Percentiles rank a stretch among this genome's conserved stretches.
Evolutionary conservation across 2,888 invertebrate genomes (phyloP).

Genomic region (Pinctada fucata): DNA sequence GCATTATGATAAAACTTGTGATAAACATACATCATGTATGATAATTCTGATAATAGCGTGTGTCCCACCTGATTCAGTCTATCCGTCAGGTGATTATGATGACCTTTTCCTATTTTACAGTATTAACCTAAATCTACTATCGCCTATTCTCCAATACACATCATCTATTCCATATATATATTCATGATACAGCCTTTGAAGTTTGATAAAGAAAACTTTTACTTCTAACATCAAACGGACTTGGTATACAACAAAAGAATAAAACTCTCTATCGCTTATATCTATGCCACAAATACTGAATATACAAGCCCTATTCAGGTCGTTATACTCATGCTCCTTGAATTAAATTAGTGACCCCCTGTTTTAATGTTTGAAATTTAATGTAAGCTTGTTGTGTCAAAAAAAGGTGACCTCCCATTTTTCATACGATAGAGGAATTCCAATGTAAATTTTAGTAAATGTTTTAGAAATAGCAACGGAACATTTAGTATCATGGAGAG

Average conservation of each 20-base stretch:
- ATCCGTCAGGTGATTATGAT: no score
- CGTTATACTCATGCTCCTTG: not conserved
- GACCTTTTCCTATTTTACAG: not conserved
- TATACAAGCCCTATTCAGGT: not conserved
- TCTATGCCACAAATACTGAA: not conserved
- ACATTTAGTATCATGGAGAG: not conserved
- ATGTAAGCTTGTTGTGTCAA: not conserved
- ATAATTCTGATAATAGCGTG: no score
- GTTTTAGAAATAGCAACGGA: not conserved
- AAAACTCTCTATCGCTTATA: not conserved
- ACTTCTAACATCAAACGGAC: not conserved
- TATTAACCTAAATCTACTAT: not conserved
- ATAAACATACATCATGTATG: no score
- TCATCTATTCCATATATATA: not conserved
- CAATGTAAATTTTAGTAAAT: not conserved
- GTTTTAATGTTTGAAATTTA: constrained; percentile 1
- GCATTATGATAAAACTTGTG: no score
- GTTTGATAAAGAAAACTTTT: not conserved
- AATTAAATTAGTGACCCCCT: not conserved
- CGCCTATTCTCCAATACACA: not conserved
- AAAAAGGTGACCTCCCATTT: not conserved
- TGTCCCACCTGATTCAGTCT: no score
- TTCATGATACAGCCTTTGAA: not conserved
- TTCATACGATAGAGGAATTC: not conserved
- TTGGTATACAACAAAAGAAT: not conserved